These are phyloP conservation scores for Spisula solida DNA, from an alignment of 2,888 invertebrate genomes.

Conservation along the genomic window DNA sequence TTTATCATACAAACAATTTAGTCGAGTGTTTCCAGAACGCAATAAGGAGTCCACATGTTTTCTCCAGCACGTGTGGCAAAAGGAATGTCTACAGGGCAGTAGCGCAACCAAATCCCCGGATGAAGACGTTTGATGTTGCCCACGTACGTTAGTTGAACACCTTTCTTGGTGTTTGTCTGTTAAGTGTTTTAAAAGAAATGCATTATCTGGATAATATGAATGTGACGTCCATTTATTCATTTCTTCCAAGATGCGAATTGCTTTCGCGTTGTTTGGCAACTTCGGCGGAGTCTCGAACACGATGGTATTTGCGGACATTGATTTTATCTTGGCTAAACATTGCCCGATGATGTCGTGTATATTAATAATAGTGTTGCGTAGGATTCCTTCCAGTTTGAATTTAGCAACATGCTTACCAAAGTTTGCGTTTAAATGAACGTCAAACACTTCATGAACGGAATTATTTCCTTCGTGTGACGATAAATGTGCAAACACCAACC, in stretches of 20 bases:
- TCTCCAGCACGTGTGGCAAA: slow-evolving; percentile 20
- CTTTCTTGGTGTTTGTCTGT: neutral
- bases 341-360: slow-evolving; percentile 11
- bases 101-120: neutral
- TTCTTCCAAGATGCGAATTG: slow-evolving; percentile 10
- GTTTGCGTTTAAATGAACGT: slow-evolving; percentile 30
- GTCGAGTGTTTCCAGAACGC: neutral
- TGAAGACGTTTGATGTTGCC: neutral
- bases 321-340: slow-evolving; percentile 1
- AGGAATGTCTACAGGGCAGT: slow-evolving; percentile 1
- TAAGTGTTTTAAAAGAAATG: neutral
- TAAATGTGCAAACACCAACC: slow-evolving; percentile 28
- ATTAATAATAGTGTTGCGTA: neutral
- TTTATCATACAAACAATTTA: neutral
- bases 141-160: neutral
- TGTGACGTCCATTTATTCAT: slow-evolving; percentile 16
- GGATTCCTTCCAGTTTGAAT: slow-evolving; percentile 5
- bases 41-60: neutral
- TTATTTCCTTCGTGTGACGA: neutral
- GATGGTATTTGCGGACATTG: neutral
- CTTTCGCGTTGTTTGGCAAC: neutral
- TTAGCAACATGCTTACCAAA: neutral
- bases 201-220: slow-evolving; percentile 29
- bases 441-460: neutral
- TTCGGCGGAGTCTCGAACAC: neutral